Evolutionary conservation across 2,113 vertebrate species (phyloP), one percentile per base, ranked within the genome.

Genomic region (Pelodiscus sinensis): DNA sequence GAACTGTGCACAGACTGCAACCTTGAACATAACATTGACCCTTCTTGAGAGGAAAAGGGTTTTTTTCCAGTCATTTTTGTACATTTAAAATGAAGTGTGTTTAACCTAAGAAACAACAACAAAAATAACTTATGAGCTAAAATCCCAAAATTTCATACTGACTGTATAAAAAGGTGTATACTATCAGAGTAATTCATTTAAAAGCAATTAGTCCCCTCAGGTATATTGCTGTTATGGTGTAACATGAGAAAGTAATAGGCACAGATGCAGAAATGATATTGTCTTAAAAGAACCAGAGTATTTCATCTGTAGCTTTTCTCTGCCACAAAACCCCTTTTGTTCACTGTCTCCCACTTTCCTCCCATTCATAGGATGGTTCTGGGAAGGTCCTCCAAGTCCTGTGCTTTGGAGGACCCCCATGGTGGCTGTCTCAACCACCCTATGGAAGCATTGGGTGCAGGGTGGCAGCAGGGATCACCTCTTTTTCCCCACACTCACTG

Each of bases 151-250:
- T 31, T n/a, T 68, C 65, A 68, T 68, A n/a, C 6, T n/a, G 65
- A n/a, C 16, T n/a, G 16, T 8, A n/a, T 68, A 68, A 19, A 68
- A 68, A 68, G 29, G 29, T 68, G 65, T 16, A 19, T 29, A 68
- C n/a, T 68, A 68, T n/a, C 16, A 60, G 81, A 89, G 60, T 79
- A 35, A 89, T 58, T 68, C 2, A 81, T 1, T 50, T 2, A 25
- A 87, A 14, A 6, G 82, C 35, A 78, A 82, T 87, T 75, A 24
- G 12, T 44, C 35, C 44, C 44, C 71, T 24, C 18, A 75, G 11
- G 3, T 79, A 44, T 78, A n/a, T 65, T 75, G 0, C 29, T 29
- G 0, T 68, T 60, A 3, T 51, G 1, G 0, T 54, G 8, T 78
- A 90, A 62, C 6, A 25, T 57, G n/a, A 68, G 3, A 65, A 18